Conservation (phyloP, 1,140 invertebrate species). For the Eriocheir sinensis region DNA sequence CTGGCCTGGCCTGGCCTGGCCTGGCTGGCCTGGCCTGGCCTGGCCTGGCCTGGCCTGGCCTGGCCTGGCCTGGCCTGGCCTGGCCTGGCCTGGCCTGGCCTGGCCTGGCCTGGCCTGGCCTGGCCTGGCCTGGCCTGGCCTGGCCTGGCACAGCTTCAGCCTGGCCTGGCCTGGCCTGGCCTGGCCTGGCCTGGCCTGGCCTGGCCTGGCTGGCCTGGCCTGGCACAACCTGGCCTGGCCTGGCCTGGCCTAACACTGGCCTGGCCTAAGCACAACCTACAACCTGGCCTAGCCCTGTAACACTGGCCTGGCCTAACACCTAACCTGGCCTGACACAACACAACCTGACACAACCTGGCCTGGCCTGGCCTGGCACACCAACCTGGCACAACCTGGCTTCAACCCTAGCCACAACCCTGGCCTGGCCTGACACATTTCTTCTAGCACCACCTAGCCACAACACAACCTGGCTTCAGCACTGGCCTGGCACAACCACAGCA, state of each 20-base stretch:
- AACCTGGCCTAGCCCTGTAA: slow-evolving; percentile 47
- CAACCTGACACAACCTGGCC: slow-evolving; percentile 46
- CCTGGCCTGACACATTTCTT: slow-evolving; percentile 50
- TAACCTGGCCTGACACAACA: slow-evolving; percentile 52
- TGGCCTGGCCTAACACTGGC: slow-evolving; percentile 47
- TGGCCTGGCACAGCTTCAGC: slow-evolving; percentile 76
- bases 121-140: slow-evolving; percentile 77
- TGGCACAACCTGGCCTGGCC: slow-evolving; percentile 70
- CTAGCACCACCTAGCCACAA: slow-evolving; percentile 9
- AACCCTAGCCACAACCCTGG: slow-evolving; percentile 64
- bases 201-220: slow-evolving; percentile 69
- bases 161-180: slow-evolving; percentile 77
- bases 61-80: slow-evolving; percentile 61
- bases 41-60: slow-evolving; percentile 57
- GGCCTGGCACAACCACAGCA: slow-evolving; percentile 41
- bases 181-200: slow-evolving; percentile 59
- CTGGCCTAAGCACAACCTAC: slow-evolving; percentile 50
- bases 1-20: slow-evolving; percentile 63
- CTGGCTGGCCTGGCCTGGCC: slow-evolving; percentile 64
- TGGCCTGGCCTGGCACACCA: slow-evolving; percentile 73
- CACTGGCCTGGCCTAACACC: neutral
- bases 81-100: slow-evolving; percentile 78
- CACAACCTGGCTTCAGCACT: slow-evolving; percentile 65
- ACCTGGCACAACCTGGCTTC: slow-evolving; percentile 54
- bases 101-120: slow-evolving; percentile 76